Evolutionary conservation across 2,888 invertebrate genomes (phyloP).

Genomic region (Orgyia antiqua): DNA sequence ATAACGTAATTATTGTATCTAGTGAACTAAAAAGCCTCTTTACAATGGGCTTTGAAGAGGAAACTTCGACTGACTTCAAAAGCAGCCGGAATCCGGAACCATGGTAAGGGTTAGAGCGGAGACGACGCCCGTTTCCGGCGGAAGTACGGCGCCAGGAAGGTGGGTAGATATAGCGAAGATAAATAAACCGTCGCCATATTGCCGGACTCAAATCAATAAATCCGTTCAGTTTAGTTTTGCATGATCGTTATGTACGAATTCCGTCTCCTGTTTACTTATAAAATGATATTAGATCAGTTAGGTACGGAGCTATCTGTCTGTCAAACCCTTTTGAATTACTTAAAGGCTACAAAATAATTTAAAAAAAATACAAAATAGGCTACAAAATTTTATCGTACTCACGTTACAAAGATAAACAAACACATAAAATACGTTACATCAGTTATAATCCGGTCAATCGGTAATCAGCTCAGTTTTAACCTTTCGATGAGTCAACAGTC

Average conservation of each 20-base stretch:
- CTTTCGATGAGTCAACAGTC: too few relatives aligned
- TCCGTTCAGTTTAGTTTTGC: conserved; percentile 71
- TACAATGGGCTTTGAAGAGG: conserved; percentile 44
- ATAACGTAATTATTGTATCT: conserved; percentile 27
- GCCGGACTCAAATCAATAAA: conserved; percentile 70
- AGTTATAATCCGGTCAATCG: too few relatives aligned
- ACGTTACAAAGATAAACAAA: too few relatives aligned
- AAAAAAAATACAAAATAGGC: too few relatives aligned
- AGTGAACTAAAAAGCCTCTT: conserved; percentile 44
- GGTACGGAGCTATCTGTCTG: too few relatives aligned
- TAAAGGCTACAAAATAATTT: too few relatives aligned
- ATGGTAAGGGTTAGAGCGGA: conserved; percentile 75
- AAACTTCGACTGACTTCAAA: conserved; percentile 64
- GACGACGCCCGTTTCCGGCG: conserved; percentile 73
- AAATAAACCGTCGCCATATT: conserved; percentile 72
- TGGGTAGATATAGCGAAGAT: conserved; percentile 57
- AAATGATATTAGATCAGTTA: conserved; percentile 2
- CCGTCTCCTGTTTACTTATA: conserved; percentile 69
- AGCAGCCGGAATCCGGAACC: conserved; percentile 72
- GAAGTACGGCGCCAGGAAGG: conserved; percentile 74
- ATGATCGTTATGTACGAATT: conserved; percentile 63
- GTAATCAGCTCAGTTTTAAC: too few relatives aligned
- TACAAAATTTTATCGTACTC: too few relatives aligned
- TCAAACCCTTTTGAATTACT: too few relatives aligned
- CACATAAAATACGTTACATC: too few relatives aligned